Base-by-base conservation (phyloP, 2,888 invertebrate genomes). In the Eumerus sabulonum region DNA sequence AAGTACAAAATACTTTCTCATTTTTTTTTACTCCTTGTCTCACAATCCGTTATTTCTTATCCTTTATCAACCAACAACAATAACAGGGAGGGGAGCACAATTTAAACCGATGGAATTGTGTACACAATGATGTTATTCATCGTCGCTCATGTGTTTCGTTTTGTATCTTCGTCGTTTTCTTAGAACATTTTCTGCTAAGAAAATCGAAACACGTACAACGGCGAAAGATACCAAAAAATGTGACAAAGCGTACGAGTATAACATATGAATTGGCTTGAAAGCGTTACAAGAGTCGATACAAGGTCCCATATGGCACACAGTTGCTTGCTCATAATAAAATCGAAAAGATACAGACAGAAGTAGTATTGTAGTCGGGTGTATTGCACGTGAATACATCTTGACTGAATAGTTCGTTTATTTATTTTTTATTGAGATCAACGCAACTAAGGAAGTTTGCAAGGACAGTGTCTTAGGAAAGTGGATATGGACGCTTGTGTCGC, bases 181-280 rank as follows among this genome's bases (percentile, higher is more conserved):
- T 27, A 7, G 7, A 27, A 27, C 27, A 27, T 27, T 27, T 27
- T 27, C 27, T 27, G 27, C 7, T 27, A 27, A 27, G 7, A 19
- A 48, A 48, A 19, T 12, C n/a, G 13, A 27, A 18, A 9, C 48
- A 48, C 48, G 19, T 48, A 48, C 5, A n/a, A 12, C n/a, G 18
- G 18, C 5, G n/a, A 19, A 48, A 18, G 27, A 27, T 27, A 27
- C 11, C 2, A n/a, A 54, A 40, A 40, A 54, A 12, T 54, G 12
- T 54, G 38, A 54, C 40, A 40, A 54, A 17, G 40, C 18, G 14
- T 54, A 54, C 54, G 38, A 40, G 40, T 18, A 40, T 12, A n/a
- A 14, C 17, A 18, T 54, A 54, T 16, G 40, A 12, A 17, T 40
- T 54, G 16, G 18, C 18, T 54, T 40, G 16, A 38, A 40, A 38